A percentile compares a stretch with the other conserved stretches of the same genome.
Conservation (phyloP, 2,113 vertebrate genomes). For the Alethe diademata region DNA sequence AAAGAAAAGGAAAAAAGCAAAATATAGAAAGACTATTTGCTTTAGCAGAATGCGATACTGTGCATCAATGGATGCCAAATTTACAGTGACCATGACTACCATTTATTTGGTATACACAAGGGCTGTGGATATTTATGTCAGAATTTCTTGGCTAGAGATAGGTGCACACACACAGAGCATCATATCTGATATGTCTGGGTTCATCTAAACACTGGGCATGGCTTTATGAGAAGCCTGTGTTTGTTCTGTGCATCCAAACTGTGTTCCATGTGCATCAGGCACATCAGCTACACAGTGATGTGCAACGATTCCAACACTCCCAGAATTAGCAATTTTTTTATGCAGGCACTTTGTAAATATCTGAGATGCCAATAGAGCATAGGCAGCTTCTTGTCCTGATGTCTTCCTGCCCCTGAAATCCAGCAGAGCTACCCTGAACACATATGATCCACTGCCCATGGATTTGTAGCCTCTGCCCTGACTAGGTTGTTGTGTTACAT, state of each 20-base stretch:
- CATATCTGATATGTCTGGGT: not conserved
- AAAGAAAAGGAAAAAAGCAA: not conserved
- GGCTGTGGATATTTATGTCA: not conserved
- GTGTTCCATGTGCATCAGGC: not conserved
- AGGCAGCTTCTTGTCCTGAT: not conserved
- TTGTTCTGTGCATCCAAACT: not conserved
- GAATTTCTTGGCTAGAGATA: not conserved
- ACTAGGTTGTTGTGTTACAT: rapidly evolving
- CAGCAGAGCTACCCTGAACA: not conserved
- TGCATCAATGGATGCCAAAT: not conserved
- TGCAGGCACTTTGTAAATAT: not conserved
- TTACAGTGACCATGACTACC: not conserved
- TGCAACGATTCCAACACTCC: not conserved
- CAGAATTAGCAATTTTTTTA: not conserved
- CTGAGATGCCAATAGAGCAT: not conserved
- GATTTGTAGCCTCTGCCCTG: not conserved
- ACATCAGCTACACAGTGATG: not conserved
- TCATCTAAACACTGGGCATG: not conserved
- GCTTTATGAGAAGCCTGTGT: not conserved
- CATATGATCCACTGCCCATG: rapidly evolving
- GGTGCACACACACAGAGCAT: not conserved
- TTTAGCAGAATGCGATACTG: not conserved
- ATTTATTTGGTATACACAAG: not conserved
- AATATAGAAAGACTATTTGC: not conserved
- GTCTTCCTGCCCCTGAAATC: not conserved